Conservation (phyloP, 2,888 invertebrate genomes). For the Spilarctia lutea region DNA sequence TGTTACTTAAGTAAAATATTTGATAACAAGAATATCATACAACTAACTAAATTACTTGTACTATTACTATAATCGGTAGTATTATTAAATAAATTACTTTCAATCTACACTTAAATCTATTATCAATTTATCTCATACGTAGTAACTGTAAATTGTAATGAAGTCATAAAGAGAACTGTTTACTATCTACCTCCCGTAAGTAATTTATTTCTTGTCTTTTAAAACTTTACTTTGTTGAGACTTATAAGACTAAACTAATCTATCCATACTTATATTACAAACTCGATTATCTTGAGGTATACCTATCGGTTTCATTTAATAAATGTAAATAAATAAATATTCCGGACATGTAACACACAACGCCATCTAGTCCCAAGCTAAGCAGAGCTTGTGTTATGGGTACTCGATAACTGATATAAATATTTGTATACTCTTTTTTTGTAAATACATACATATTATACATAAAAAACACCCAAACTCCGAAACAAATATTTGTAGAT, state of each 20-base stretch:
- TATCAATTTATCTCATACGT: constrained; percentile 2
- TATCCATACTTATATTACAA: constrained; percentile 13
- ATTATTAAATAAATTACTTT: not conserved
- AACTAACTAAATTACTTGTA: not conserved
- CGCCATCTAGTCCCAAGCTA: no score
- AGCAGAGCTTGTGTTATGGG: no score
- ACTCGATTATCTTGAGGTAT: no score
- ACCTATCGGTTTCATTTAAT: no score
- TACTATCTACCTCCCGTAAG: not conserved
- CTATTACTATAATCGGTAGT: not conserved
- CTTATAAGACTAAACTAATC: constrained; percentile 23
- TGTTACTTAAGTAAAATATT: not conserved
- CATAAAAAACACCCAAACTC: no score
- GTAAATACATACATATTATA: no score
- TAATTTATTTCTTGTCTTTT: not conserved
- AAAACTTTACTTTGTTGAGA: not conserved
- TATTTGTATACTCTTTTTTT: no score
- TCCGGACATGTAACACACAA: no score
- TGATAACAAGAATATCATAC: constrained; percentile 19
- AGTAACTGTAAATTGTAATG: not conserved
- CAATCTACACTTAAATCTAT: constrained; percentile 3
- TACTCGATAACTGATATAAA: no score
- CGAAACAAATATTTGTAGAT: no score
- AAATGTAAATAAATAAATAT: no score
- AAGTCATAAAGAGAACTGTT: not conserved